A percentile compares a stretch with the other conserved stretches of the same genome.
Evolutionary conservation across 2,797 vertebrate species (phyloP).

Genomic region (Apodemus agrarius): DNA sequence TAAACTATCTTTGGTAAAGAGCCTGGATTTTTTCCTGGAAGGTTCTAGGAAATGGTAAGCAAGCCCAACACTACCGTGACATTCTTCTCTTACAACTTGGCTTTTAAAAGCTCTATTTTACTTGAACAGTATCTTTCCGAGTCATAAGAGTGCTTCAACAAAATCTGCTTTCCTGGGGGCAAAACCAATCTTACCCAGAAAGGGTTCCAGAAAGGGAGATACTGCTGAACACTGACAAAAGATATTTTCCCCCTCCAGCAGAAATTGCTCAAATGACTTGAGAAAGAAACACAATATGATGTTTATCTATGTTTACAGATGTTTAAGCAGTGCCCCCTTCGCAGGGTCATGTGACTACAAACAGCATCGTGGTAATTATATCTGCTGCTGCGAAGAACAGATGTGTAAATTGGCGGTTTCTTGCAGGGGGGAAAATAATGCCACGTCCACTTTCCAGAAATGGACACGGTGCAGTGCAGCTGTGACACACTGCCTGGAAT

Average conservation of each 20-base stretch:
- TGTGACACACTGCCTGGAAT: slow-evolving; percentile 51
- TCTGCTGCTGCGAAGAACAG: slow-evolving; percentile 75
- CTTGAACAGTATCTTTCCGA: slow-evolving; percentile 48
- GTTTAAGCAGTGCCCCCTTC: slow-evolving; percentile 80
- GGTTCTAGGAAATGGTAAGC: slow-evolving; percentile 45
- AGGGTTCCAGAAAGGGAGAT: slow-evolving; percentile 41
- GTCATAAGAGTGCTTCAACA: slow-evolving; percentile 70
- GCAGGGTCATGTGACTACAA: slow-evolving; percentile 73
- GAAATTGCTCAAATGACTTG: slow-evolving; percentile 77
- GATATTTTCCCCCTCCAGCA: slow-evolving; percentile 57
- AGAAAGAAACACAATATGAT: slow-evolving; percentile 73
- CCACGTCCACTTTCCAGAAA: slow-evolving; percentile 79
- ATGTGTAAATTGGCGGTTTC: slow-evolving; percentile 82
- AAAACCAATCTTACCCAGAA: slow-evolving; percentile 47
- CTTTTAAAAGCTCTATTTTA: slow-evolving; percentile 26
- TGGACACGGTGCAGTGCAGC: slow-evolving; percentile 62
- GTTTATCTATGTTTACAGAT: slow-evolving; percentile 82
- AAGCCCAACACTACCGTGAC: slow-evolving; percentile 1
- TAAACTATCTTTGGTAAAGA: slow-evolving; percentile 63
- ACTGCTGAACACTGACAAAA: slow-evolving; percentile 54
- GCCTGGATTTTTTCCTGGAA: slow-evolving; percentile 30
- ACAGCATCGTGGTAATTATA: slow-evolving; percentile 79
- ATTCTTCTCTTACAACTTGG: neutral
- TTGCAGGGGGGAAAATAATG: slow-evolving; percentile 68
- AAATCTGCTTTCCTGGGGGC: slow-evolving; percentile 62